phyloP scores from a whole-genome alignment of 1,140 invertebrate genomes.

The Geopemphigus sp. region DNA sequence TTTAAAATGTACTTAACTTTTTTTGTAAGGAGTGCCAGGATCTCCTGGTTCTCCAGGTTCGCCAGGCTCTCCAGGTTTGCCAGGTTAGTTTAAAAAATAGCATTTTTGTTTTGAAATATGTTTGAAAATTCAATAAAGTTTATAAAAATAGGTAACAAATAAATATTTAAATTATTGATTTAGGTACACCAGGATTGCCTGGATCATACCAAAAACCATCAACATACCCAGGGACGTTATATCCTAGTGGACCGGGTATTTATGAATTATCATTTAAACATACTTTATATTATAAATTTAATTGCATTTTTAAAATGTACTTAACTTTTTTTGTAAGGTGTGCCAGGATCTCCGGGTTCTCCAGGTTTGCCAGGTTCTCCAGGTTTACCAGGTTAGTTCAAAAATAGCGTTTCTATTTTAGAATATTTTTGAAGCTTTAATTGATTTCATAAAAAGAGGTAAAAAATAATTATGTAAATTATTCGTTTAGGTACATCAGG shows the following conservation, averaged over 20 bases:
- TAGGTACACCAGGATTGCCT: slow-evolving; percentile 15
- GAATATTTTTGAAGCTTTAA: no score
- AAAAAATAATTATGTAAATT: not conserved
- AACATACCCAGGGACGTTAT: not conserved
- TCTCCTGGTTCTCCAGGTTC: slow-evolving; percentile 51
- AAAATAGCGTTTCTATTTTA: no score
- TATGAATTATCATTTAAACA: not conserved
- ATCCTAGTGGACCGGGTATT: slow-evolving; percentile 4
- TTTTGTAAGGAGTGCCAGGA: slow-evolving; percentile 49
- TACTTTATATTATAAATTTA: slow-evolving; percentile 19
- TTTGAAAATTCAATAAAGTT: no score
- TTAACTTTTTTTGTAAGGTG: not conserved
- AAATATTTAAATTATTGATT: not conserved
- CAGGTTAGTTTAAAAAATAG: slow-evolving; percentile 15
- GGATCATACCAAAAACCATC: slow-evolving; percentile 25
- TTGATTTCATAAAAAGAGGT: no score
- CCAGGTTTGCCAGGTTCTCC: slow-evolving; percentile 51
- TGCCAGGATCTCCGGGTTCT: slow-evolving; percentile 51
- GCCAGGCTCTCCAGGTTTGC: slow-evolving; percentile 46
- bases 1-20: slow-evolving; percentile 19
- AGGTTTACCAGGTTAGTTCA: slow-evolving; percentile 21
- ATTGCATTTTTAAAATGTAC: slow-evolving; percentile 34
- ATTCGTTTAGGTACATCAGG: slow-evolving; percentile 29
- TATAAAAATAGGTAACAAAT: no score
- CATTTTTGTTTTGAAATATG: not conserved